phyloP scores from a whole-genome alignment of 2,113 vertebrate genomes.

The Peromyscus polionotus region DNA sequence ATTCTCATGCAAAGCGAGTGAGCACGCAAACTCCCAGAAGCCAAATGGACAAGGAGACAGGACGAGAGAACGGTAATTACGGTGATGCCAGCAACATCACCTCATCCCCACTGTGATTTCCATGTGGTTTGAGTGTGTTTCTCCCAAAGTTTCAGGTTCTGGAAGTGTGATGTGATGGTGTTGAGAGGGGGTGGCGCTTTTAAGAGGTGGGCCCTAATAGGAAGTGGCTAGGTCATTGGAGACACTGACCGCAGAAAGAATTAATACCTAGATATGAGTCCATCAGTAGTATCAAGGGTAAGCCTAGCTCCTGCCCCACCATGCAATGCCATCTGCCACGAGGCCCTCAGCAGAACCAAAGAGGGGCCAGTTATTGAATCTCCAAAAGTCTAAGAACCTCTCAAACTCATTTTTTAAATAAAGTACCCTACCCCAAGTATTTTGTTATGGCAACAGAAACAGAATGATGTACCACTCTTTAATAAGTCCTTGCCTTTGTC shows the following conservation, averaged over 20 bases:
- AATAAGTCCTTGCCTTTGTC: neutral
- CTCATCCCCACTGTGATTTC: neutral
- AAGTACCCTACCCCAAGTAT: neutral
- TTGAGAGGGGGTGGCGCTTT: neutral
- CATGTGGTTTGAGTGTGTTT: neutral
- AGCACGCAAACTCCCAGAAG: neutral
- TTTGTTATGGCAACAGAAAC: neutral
- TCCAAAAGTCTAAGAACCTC: neutral
- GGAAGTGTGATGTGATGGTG: neutral
- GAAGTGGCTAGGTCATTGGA: neutral
- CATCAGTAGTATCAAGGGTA: neutral
- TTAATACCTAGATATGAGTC: neutral
- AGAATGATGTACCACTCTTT: neutral
- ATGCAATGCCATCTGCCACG: neutral
- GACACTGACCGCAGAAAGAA: neutral
- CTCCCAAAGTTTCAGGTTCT: neutral
- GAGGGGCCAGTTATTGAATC: neutral
- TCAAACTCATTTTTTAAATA: neutral
- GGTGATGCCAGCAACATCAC: neutral
- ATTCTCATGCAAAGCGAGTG: slow-evolving; percentile 49
- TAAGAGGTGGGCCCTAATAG: neutral
- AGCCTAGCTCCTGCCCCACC: neutral
- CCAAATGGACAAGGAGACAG: neutral
- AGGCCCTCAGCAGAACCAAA: neutral
- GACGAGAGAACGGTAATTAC: accelerated